Percentiles rank a stretch among this genome's conserved stretches.
Evolutionary conservation across 2,113 vertebrate species (phyloP).

Genomic region (Dipodomys merriami): DNA sequence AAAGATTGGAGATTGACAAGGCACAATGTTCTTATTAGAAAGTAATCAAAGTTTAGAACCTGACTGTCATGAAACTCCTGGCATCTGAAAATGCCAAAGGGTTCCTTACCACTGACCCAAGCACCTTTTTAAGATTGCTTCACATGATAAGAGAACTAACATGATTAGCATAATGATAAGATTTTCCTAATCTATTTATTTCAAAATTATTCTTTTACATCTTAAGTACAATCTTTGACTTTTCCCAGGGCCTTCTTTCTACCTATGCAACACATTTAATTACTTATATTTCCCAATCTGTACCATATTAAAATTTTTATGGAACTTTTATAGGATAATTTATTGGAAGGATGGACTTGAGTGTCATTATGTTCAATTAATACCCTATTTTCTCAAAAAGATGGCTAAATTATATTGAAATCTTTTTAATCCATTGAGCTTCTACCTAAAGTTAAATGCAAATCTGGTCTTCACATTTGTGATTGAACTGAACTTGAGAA

Average conservation of each 20-base stretch:
- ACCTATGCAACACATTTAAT: conserved; percentile 59
- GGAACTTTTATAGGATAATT: conserved; percentile 72
- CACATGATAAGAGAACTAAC: conserved; percentile 33
- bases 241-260: conserved; percentile 57
- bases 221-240: conserved; percentile 60
- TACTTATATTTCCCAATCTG: conserved; percentile 67
- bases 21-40: conserved; percentile 76
- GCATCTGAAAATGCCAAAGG: conserved; percentile 35
- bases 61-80: conserved; percentile 58
- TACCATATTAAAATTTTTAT: conserved; percentile 66
- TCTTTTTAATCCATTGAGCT: conserved; percentile 63
- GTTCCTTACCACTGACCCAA: conserved; percentile 62
- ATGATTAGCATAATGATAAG: conserved; percentile 70
- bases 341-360: conserved; percentile 55
- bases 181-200: conserved; percentile 66
- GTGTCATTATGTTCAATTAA: conserved; percentile 65
- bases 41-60: conserved; percentile 79
- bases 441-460: conserved; percentile 68
- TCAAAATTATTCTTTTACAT: conserved; percentile 76
- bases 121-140: conserved; percentile 63
- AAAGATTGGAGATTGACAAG: conserved; percentile 76
- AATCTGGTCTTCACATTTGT: conserved; percentile 71
- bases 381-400: conserved; percentile 72
- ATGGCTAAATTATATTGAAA: conserved; percentile 63
- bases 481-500: conserved; percentile 70